Evolutionary conservation across 2,888 invertebrate genomes (phyloP), one percentile per base, ranked within the genome.

Genomic region (Gibbula magus): DNA sequence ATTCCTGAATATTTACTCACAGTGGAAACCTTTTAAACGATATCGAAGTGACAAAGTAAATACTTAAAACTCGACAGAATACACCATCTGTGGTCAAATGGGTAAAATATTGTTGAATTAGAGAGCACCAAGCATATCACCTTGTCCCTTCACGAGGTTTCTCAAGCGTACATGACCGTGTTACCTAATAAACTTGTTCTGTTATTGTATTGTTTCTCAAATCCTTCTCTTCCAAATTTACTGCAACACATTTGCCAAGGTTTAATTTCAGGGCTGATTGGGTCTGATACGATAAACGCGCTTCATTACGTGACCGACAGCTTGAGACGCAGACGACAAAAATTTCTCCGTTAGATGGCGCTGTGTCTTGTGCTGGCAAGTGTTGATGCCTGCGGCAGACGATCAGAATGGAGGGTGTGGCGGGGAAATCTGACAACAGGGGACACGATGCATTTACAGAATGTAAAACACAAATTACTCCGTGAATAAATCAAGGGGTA

Each of bases 371-470:
- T 61, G 61, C 25, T 61, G n/a, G 29, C 25, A 61, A 20, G 29
- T 61, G 61, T 61, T 61, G 61, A 61, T 61, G 61, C 61, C 61
- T n/a, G 29, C 16, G 61, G 61, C 61, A 61, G 61, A 25, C 61
- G 61, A 61, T 61, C 10, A 25, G 25, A 61, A 29, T 16, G 61
- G 29, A 29, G 61, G 61, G 61, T 61, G 61, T 61, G 61, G 29
- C 29, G 29, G 61, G 61, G n/a, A 25, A 61, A 61, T 61, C 29
- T 29, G 61, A 61, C 61, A 61, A 29, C 61, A 61, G 29, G 29
- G 29, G 25, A 61, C 61, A 29, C n/a, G 61, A 61, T 61, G 61
- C 61, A 35, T 56, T 29, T 25, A 61, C 61, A 61, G 29, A 25
- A 61, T 29, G 29, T 61, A 25, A 61, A 61, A 61, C 29, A 61